Evolutionary conservation across 2,113 vertebrate species (phyloP), one percentile per base, ranked within the genome.

Genomic region (Brachionichthys hirsutus): DNA sequence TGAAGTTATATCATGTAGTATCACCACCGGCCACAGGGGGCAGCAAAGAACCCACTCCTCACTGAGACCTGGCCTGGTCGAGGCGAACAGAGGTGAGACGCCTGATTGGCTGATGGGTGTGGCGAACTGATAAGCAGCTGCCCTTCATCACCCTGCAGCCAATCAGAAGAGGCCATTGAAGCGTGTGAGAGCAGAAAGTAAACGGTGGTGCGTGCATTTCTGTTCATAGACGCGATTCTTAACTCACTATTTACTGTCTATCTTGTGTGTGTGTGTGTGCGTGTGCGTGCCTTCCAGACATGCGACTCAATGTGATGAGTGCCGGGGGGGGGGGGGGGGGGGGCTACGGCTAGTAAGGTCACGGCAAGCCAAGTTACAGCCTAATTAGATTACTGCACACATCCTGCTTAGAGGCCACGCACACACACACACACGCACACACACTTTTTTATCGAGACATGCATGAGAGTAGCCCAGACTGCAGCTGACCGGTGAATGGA

Each of bases 331-430:
- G 81, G 79, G 48, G 67, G 43, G 68, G 78, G 71, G 82, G 66
- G 48, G 41, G 36, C 75, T 48, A 66, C 60, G 67, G 77, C 79
- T 80, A 81, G 73, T 56, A 56, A 75, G 86, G 80, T 86, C 83
- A 77, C 12, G 63, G 65, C 61, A 56, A 76, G 76, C 70, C 63
- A 63, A 78, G 77, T 83, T 81, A 84, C 77, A 52, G 79, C 73
- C 81, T 90, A 90, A 91, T 91, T 91, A 82, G 82, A 92, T 91
- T 88, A 86, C 51, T 70, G 75, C 59, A 59, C 68, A 85, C 84
- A 86, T 86, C 83, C 83, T 82, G 81, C 74, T 81, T 22, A 67
- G 40, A 70, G 56, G 52, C 70, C 59, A 66, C 65, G 54, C 60
- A 79, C 20, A 70, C 24, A 72, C 62, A 63, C 63, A 45, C 65